A percentile compares a stretch with the other conserved stretches of the same genome.
These are phyloP conservation scores for Pocillopora damicornis DNA, from an alignment of 64 coral and sea anemone genomes.

Conservation along the genomic window DNA sequence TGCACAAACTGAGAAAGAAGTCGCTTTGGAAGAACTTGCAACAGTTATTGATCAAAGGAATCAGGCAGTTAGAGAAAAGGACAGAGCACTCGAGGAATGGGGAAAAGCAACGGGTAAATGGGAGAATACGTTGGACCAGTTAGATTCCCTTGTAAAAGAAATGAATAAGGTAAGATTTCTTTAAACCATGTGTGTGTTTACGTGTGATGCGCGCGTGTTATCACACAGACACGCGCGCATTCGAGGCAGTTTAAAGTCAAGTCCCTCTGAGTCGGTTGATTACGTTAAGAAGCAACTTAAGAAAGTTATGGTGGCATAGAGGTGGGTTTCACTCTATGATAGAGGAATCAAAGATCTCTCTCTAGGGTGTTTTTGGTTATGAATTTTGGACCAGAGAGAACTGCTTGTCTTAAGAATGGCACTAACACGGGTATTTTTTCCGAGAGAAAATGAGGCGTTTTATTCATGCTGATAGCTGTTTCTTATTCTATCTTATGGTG, in stretches of 20 bases:
- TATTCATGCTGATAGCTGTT: too few species aligned
- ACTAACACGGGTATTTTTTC: too few species aligned
- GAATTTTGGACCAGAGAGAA: too few species aligned
- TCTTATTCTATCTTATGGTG: too few species aligned
- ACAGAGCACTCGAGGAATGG: conserved; percentile 96
- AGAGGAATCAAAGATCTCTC: too few species aligned
- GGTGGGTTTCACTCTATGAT: too few species aligned
- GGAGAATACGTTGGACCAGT: conserved; percentile 93
- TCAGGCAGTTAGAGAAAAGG: conserved; percentile 65
- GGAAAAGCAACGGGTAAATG: conserved; percentile 91
- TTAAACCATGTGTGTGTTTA: not conserved
- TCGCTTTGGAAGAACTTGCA: conserved; percentile 76
- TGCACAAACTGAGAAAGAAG: conserved; percentile 86
- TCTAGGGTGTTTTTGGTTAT: too few species aligned
- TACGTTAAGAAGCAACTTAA: too few species aligned
- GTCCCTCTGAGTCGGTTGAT: not conserved
- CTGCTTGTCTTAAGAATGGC: too few species aligned
- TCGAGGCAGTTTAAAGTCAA: not conserved
- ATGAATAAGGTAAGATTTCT: conserved; percentile 67
- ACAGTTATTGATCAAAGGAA: conserved; percentile 89
- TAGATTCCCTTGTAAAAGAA: conserved; percentile 90
- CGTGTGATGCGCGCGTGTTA: not conserved
- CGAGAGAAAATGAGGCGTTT: too few species aligned
- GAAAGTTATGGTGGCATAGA: too few species aligned
- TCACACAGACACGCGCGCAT: not conserved